These are phyloP conservation scores for Pyxicephalus adspersus DNA, from an alignment of 2,113 vertebrate genomes.

Conservation along the genomic window DNA sequence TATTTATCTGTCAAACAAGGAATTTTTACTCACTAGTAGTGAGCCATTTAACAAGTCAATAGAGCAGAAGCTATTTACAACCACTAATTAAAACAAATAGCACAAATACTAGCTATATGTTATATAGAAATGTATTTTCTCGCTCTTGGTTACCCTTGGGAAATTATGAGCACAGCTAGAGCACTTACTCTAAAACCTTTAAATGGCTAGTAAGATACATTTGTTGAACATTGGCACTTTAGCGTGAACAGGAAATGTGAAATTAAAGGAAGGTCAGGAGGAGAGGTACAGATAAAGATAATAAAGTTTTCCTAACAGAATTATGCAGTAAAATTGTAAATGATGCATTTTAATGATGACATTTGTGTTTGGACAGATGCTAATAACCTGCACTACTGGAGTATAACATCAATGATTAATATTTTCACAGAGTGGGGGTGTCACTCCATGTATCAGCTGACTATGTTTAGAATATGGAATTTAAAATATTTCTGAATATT, in stretches of 20 bases:
- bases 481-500: too few species aligned
- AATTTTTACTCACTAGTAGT: conserved; percentile 4
- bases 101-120: conserved; percentile 11
- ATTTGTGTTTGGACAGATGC: too few species aligned
- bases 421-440: too few species aligned
- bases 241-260: conserved; percentile 46
- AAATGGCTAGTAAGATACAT: conserved; percentile 60
- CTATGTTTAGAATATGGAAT: too few species aligned
- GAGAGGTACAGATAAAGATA: neutral
- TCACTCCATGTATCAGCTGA: too few species aligned
- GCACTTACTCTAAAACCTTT: conserved; percentile 61
- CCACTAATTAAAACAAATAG: conserved; percentile 37
- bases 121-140: conserved; percentile 34
- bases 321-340: neutral
- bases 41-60: neutral
- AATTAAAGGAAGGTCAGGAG: neutral
- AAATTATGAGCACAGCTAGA: conserved; percentile 49
- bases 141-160: neutral
- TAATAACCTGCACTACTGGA: neutral
- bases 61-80: neutral
- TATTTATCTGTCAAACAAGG: neutral
- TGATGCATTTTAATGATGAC: neutral
- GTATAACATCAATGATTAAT: too few species aligned
- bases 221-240: conserved; percentile 64
- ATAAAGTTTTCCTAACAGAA: neutral